Percentiles rank a stretch among this genome's conserved stretches.
phyloP scores from a whole-genome alignment of 2,888 invertebrate species.

The Drosophila merina region DNA sequence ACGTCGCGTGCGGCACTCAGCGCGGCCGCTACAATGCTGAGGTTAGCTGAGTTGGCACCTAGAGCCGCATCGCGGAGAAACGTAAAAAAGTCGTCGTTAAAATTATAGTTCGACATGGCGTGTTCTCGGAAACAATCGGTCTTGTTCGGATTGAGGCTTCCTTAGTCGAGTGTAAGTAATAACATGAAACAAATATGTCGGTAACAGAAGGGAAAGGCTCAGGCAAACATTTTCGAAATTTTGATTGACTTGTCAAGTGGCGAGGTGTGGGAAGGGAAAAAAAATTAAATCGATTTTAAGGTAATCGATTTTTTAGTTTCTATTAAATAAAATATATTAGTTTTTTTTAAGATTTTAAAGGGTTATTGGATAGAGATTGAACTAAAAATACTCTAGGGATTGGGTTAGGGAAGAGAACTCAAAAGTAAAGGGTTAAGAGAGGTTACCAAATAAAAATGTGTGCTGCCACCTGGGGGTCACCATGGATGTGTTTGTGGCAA shows the following conservation, averaged over 20 bases:
- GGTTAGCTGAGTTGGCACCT: constrained; percentile 66
- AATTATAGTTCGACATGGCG: constrained; percentile 30
- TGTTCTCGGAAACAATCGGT: neutral
- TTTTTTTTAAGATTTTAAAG: neutral
- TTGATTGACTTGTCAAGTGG: neutral
- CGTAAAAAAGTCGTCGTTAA: constrained; percentile 27
- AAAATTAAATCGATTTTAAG: neutral
- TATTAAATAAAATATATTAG: neutral
- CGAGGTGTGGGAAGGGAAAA: neutral
- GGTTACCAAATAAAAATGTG: constrained; percentile 24
- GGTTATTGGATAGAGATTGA: constrained; percentile 3
- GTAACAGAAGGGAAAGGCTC: constrained; percentile 9
- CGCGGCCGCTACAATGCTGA: constrained; percentile 73
- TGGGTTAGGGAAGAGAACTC: neutral
- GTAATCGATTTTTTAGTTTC: neutral
- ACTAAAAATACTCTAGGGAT: constrained; percentile 7
- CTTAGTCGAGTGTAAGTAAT: neutral
- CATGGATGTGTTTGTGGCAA: constrained; percentile 18
- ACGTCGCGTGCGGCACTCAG: constrained; percentile 68
- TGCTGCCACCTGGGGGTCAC: constrained; percentile 56
- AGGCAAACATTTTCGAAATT: constrained; percentile 16
- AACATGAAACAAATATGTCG: constrained; percentile 32
- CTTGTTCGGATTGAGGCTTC: constrained; percentile 2
- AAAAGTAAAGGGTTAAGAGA: neutral
- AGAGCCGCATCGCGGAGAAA: constrained; percentile 19